phyloP scores from a whole-genome alignment of 2,888 invertebrate species.

The Plebejus anna region DNA sequence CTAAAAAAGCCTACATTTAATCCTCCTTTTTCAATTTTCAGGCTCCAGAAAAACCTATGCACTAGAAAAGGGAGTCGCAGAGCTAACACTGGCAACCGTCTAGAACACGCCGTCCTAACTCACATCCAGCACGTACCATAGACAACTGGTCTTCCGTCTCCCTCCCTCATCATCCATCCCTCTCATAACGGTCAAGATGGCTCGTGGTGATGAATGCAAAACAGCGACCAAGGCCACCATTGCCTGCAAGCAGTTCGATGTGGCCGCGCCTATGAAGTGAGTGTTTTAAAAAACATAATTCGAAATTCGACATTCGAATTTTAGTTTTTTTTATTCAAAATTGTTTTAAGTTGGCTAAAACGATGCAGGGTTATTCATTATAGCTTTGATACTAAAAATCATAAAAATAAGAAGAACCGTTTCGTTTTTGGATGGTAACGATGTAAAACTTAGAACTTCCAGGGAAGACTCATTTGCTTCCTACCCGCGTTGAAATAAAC shows the following conservation, averaged over 20 bases:
- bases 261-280: conserved; percentile 65
- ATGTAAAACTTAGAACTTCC: background rate
- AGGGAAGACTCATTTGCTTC: background rate
- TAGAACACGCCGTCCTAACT: conserved; percentile 91
- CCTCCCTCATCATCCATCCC: conserved; percentile 53
- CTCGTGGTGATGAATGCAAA: conserved; percentile 75
- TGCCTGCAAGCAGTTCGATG: conserved; percentile 66
- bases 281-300: conserved; percentile 39
- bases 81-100: conserved; percentile 90
- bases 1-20: background rate
- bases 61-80: conserved; percentile 91
- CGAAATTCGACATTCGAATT: too few species aligned
- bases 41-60: conserved; percentile 89
- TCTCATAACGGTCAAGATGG: conserved; percentile 55
- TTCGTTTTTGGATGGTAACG: background rate
- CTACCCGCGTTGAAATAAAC: background rate
- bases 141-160: conserved; percentile 48
- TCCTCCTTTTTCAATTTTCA: conserved; percentile 56
- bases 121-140: conserved; percentile 93
- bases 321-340: too few species aligned
- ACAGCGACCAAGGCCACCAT: conserved; percentile 65
- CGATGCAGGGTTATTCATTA: too few species aligned
- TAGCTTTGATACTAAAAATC: too few species aligned
- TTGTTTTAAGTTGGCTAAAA: too few species aligned
- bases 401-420: background rate